These are phyloP conservation scores for Echinometra lucunter DNA, from an alignment of 53 echinoderm and acorn worm genomes.

Conservation along the genomic window DNA sequence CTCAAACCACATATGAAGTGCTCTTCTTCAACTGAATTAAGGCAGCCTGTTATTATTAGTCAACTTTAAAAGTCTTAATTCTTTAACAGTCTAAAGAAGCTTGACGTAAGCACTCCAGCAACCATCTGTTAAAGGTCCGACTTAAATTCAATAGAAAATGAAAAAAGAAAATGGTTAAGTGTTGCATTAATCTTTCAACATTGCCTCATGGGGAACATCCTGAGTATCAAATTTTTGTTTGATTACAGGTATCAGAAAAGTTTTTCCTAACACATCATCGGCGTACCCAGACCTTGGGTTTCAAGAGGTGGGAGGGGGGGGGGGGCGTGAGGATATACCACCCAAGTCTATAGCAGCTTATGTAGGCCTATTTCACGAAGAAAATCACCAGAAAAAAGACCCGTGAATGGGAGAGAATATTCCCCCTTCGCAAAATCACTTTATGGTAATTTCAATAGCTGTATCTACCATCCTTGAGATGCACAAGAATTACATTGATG, in stretches of 20 bases:
- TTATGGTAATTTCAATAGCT: too few species aligned
- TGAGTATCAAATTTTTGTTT: neutral
- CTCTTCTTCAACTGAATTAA: neutral
- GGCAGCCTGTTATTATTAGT: neutral
- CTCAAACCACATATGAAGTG: constrained; percentile 3
- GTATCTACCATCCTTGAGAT: too few species aligned
- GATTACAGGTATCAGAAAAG: neutral
- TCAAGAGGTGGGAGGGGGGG: neutral
- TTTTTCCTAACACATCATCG: neutral
- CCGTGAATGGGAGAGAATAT: too few species aligned
- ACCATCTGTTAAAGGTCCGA: constrained; percentile 5
- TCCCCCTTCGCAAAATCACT: too few species aligned
- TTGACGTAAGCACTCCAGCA: neutral
- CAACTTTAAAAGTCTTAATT: neutral
- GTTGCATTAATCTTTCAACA: neutral
- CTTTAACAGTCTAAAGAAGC: neutral
- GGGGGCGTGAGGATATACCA: neutral
- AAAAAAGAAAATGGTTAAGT: neutral
- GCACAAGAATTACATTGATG: too few species aligned
- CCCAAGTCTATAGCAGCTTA: neutral
- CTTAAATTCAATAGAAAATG: neutral
- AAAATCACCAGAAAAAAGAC: neutral
- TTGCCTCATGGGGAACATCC: neutral
- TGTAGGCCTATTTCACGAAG: neutral
- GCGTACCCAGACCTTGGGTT: neutral